Base-by-base conservation (phyloP, 1,140 invertebrate genomes). In the Prorops nasuta region DNA sequence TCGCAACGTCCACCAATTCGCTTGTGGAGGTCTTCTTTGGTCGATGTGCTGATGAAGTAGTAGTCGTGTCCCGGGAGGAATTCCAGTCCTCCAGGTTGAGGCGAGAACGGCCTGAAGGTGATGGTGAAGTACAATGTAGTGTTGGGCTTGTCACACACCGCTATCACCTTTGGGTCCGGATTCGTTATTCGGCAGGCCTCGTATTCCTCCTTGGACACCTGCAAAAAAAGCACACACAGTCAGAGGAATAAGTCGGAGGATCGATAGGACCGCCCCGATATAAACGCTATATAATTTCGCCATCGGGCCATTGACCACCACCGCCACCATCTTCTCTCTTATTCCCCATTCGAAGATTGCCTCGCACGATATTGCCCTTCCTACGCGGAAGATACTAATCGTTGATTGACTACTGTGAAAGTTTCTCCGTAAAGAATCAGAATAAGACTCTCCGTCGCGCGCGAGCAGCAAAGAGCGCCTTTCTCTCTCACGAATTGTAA, bases 71-170 rank as follows among this genome's bases (percentile, higher is more conserved):
- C 93, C 53, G 94, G 92, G 62, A 90, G 84, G 79, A 96, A 96
- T 77, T 96, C 94, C 60, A 96, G 80, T 41, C 93, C 94, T 58
- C 92, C 92, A 44, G 94, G 93, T 79, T 95, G 92, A 28, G 94
- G 94, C 62, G 92, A 95, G 77, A 96, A 96, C 67, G 93, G 92
- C 74, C 94, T 84, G 81, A 96, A 96, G 54, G 94, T 96, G 72
- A 96, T 95, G 44, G 94, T 96, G 82, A 96, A 95, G 80, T 93
- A 96, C 90, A 94, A 92, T 65, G 92, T 80, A 77, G 91, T 93
- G 77, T 90, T 86, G 44, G 93, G 93, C 72, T 96, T 95, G 83
- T 96, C 91, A 85, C 94, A 96, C 70, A 95, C 88, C 53, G 93
- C 93, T 79, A 96, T 95, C 64, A 94, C 91, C 54, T 91, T 82